Evolutionary conservation across 2,888 invertebrate species (phyloP).

Genomic region (Melolontha melolontha): DNA sequence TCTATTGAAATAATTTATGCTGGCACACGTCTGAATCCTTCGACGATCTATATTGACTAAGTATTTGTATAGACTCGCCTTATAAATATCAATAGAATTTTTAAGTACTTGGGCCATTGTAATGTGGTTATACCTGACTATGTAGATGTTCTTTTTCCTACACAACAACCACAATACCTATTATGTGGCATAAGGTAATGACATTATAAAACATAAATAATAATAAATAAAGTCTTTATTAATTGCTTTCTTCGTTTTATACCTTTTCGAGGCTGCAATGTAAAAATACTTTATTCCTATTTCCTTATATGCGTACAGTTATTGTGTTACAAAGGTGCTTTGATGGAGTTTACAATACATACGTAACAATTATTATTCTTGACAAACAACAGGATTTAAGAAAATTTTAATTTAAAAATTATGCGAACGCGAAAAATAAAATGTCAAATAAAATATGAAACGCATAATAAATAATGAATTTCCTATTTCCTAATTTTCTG

Average conservation of each 20-base stretch:
- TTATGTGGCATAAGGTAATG: conserved; percentile 48
- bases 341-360: too few species aligned
- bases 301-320: too few species aligned
- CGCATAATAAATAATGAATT: too few species aligned
- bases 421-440: too few species aligned
- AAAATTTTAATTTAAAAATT: too few species aligned
- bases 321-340: too few species aligned
- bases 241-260: conserved; percentile 23
- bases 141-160: conserved; percentile 45
- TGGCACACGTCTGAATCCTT: conserved; percentile 56
- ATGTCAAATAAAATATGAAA: too few species aligned
- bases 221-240: conserved; percentile 15
- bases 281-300: not conserved
- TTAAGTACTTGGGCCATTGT: conserved; percentile 52
- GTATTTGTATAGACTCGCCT: conserved; percentile 50
- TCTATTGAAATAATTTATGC: conserved; percentile 54
- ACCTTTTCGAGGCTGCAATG: not conserved
- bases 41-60: conserved; percentile 55
- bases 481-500: too few species aligned
- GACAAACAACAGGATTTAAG: too few species aligned
- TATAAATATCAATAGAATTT: conserved; percentile 56
- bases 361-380: too few species aligned
- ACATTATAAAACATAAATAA: conserved; percentile 48
- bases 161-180: conserved; percentile 38
- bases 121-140: conserved; percentile 51